Percentiles rank a stretch among this genome's conserved stretches.
phyloP scores from a whole-genome alignment of 2,888 invertebrate species.

The Cerastis rubricosa region DNA sequence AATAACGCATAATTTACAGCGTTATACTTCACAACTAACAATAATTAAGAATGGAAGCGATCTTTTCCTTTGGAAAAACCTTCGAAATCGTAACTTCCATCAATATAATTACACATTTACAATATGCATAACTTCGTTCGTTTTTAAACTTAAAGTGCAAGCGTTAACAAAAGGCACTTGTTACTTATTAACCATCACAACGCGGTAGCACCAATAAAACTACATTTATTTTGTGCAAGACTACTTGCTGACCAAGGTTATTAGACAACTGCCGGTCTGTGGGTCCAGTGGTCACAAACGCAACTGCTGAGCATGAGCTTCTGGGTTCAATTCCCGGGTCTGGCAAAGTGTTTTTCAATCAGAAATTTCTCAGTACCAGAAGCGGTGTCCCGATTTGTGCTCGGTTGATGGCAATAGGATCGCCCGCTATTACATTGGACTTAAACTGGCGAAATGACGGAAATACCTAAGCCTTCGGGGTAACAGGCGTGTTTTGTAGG shows the following conservation, averaged over 20 bases:
- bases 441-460: not conserved
- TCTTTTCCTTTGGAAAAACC: conserved; percentile 1
- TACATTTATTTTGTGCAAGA: conserved; percentile 65
- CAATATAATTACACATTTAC: conserved; percentile 35
- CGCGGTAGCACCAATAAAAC: conserved; percentile 70
- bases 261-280: conserved; percentile 12
- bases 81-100: conserved; percentile 8
- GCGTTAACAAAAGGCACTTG: conserved; percentile 69
- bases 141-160: conserved; percentile 29
- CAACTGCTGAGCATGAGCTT: not conserved
- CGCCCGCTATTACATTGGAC: not conserved
- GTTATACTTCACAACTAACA: not conserved
- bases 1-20: not conserved
- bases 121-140: conserved; percentile 54
- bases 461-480: not conserved
- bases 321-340: not conserved
- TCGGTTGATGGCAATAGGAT: not conserved
- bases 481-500: not conserved
- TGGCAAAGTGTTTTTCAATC: not conserved
- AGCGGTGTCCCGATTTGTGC: not conserved
- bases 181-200: conserved; percentile 69
- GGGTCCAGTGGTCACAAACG: not conserved
- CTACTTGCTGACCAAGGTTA: conserved; percentile 4
- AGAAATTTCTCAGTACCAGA: not conserved
- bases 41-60: conserved; percentile 7